phyloP scores from a whole-genome alignment of 2,888 invertebrate species.

The Callinectes sapidus region DNA sequence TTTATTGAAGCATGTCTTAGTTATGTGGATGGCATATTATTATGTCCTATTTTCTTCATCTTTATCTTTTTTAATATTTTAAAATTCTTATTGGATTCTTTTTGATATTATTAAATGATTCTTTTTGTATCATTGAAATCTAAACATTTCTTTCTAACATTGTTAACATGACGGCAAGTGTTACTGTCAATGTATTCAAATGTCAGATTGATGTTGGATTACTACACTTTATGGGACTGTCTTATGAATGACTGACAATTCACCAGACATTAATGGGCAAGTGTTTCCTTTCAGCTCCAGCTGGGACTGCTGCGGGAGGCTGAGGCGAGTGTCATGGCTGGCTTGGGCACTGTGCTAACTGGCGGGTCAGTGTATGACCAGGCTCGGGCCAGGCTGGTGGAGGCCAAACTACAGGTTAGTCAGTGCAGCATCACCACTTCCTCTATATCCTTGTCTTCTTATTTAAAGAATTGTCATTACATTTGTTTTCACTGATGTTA shows the following conservation, averaged over 20 bases:
- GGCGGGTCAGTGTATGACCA: conserved; percentile 89
- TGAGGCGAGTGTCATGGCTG: conserved; percentile 82
- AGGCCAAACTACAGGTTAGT: conserved; percentile 80
- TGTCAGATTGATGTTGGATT: not conserved
- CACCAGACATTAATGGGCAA: not conserved
- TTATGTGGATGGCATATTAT: not conserved
- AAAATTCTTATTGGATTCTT: not conserved
- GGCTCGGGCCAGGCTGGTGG: conserved; percentile 85
- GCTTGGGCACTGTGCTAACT: conserved; percentile 84
- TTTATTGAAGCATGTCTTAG: not conserved
- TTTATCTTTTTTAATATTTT: not conserved
- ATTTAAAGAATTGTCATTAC: not conserved
- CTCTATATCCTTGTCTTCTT: not conserved
- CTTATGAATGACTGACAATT: not conserved
- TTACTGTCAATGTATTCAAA: not conserved
- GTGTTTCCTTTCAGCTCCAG: conserved; percentile 79
- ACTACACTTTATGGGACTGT: not conserved
- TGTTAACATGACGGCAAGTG: not conserved
- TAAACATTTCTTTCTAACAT: not conserved
- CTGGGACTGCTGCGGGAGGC: conserved; percentile 88
- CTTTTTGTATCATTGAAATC: not conserved
- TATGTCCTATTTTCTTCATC: not conserved
- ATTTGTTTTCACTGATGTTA: not conserved
- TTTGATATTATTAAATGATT: not conserved
- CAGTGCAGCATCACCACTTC: not conserved